phyloP scores from a whole-genome alignment of 1,140 invertebrate species.

The Drosophila paulistorum region DNA sequence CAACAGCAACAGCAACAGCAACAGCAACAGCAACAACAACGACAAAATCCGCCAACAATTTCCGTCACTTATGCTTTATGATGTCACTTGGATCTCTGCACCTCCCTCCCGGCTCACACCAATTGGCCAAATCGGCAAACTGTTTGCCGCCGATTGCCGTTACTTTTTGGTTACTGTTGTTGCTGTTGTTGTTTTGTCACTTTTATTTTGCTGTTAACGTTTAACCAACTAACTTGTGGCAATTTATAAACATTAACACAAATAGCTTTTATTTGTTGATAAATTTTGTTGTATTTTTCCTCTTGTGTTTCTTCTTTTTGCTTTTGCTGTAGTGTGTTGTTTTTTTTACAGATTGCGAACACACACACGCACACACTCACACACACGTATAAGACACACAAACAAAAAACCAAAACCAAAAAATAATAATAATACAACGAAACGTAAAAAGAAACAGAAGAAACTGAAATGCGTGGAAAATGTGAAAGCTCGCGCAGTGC shows the following conservation, averaged over 20 bases:
- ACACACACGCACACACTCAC: not conserved
- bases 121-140: not conserved
- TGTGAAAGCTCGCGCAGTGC: slow-evolving; percentile 26
- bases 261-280: slow-evolving; percentile 53
- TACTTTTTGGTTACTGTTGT: slow-evolving; percentile 23
- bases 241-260: slow-evolving; percentile 32
- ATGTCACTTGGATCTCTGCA: slow-evolving; percentile 42
- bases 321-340: slow-evolving; percentile 19
- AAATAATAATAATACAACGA: slow-evolving; percentile 18
- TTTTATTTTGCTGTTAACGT: slow-evolving; percentile 37
- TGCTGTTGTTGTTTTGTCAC: slow-evolving; percentile 5
- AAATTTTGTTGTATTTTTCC: slow-evolving; percentile 26
- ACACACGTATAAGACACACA: slow-evolving; percentile 15
- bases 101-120: not conserved
- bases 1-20: not conserved
- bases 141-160: slow-evolving; percentile 17
- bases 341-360: slow-evolving; percentile 24
- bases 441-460: slow-evolving; percentile 25
- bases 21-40: not conserved
- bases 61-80: slow-evolving; percentile 59
- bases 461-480: slow-evolving; percentile 36
- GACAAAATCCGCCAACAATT: slow-evolving; percentile 39
- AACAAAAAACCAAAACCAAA: slow-evolving; percentile 24
- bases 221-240: slow-evolving; percentile 28
- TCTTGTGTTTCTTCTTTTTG: not conserved